A percentile compares a stretch with the other conserved stretches of the same genome.
Evolutionary conservation across 2,888 invertebrate genomes (phyloP).

Genomic region (Aphrophora alni): DNA sequence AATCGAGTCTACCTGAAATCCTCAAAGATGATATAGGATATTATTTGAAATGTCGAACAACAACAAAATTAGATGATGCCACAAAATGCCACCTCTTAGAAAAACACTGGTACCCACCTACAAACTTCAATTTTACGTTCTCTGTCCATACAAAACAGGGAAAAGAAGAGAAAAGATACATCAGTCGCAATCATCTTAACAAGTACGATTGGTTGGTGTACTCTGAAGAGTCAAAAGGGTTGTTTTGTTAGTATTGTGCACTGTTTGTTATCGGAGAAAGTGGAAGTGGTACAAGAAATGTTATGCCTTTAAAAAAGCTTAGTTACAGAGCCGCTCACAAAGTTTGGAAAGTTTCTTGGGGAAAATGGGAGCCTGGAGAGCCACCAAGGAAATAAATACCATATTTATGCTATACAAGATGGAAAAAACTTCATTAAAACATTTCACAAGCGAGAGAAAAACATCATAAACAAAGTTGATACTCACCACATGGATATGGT

Average conservation of each 20-base stretch:
- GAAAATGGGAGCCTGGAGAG: no score
- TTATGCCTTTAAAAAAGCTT: no score
- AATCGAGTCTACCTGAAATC: no score
- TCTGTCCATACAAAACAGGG: constrained; percentile 38
- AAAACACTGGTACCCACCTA: constrained; percentile 34
- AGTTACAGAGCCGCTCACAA: constrained; percentile 42
- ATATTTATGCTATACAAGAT: no score
- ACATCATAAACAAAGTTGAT: constrained; percentile 40
- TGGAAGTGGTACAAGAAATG: constrained; percentile 40
- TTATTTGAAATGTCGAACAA: no score
- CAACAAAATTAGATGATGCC: no score
- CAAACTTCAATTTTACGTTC: constrained; percentile 39
- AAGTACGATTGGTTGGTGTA: constrained; percentile 40
- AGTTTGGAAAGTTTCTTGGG: no score
- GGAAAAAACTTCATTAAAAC: constrained; percentile 29
- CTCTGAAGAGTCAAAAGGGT: constrained; percentile 40
- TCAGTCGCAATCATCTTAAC: constrained; percentile 39
- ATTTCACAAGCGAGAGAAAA: constrained; percentile 27
- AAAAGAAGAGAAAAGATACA: no score
- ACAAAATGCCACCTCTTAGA: constrained; percentile 7
- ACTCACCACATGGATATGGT: constrained; percentile 28
- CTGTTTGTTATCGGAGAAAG: constrained; percentile 31
- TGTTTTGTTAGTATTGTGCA: no score
- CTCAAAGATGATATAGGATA: no score
- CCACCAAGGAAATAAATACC: constrained; percentile 41